Conservation (phyloP, 2,797 vertebrate genomes). For the Pempheris klunzingeri region DNA sequence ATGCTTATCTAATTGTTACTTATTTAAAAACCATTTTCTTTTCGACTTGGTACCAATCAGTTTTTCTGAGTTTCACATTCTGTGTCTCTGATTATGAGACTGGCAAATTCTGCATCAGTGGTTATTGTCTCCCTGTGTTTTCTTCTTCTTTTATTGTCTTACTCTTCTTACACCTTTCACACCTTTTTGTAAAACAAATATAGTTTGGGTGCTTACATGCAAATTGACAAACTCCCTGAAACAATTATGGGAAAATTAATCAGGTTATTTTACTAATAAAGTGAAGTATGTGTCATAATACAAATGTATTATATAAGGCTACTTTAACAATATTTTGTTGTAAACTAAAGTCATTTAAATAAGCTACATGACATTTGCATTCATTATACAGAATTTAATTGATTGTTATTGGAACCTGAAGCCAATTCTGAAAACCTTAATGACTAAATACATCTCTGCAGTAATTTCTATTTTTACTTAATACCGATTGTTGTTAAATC, state of each 20-base stretch:
- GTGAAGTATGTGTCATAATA: too few species aligned
- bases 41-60: conserved; percentile 89
- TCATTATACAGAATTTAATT: conserved; percentile 51
- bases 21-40: conserved; percentile 93
- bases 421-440: conserved; percentile 26
- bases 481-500: conserved; percentile 13
- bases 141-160: conserved; percentile 18
- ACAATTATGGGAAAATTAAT: conserved; percentile 66
- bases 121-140: conserved; percentile 48
- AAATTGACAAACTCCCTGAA: conserved; percentile 46
- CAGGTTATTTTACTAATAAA: conserved; percentile 57
- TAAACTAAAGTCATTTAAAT: conserved; percentile 60
- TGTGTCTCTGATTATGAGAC: conserved; percentile 65
- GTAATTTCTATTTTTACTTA: conserved; percentile 25
- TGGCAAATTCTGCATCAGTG: conserved; percentile 64
- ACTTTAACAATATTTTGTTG: conserved; percentile 46
- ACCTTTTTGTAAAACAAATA: conserved; percentile 35
- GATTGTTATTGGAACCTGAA: conserved; percentile 39
- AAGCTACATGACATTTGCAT: conserved; percentile 43
- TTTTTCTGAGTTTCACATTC: conserved; percentile 81
- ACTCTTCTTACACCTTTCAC: conserved; percentile 29
- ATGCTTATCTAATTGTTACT: conserved; percentile 93
- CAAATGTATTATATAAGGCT: conserved; percentile 30
- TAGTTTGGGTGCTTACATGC: conserved; percentile 33
- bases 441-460: conserved; percentile 24